Evolutionary conservation across 2,888 invertebrate genomes (phyloP).

Genomic region (Strigamia maritima): DNA sequence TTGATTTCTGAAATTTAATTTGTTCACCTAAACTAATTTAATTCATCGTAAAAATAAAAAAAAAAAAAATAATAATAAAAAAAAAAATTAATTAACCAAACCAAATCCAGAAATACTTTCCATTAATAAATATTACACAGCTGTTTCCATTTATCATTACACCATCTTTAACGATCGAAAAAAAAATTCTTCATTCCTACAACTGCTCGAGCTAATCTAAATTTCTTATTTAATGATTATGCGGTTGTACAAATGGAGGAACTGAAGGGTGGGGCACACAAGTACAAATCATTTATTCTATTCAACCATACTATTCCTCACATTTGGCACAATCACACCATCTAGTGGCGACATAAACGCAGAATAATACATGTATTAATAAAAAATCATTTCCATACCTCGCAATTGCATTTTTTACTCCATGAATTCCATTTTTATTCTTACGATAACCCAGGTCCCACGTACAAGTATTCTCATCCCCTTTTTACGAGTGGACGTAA

Average conservation of each 20-base stretch:
- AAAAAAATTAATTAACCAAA: background rate
- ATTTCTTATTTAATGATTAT: slow-evolving; percentile 31
- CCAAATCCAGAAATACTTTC: background rate
- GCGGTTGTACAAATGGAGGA: slow-evolving; percentile 19
- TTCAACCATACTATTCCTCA: background rate
- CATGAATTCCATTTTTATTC: slow-evolving; percentile 5
- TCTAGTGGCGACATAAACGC: slow-evolving; percentile 7
- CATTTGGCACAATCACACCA: slow-evolving; percentile 25
- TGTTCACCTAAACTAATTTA: too few species aligned
- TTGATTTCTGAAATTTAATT: too few species aligned
- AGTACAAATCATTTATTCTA: slow-evolving; percentile 18
- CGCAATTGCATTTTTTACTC: background rate
- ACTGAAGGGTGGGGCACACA: background rate
- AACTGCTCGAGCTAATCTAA: slow-evolving; percentile 17
- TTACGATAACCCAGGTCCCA: background rate
- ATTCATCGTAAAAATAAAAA: too few species aligned
- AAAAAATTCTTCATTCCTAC: background rate
- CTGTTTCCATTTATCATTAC: slow-evolving; percentile 20
- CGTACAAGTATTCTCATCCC: slow-evolving; percentile 20
- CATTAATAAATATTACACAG: slow-evolving; percentile 14
- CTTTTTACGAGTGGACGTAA: slow-evolving; percentile 30
- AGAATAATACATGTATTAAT: background rate
- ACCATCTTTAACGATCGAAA: background rate
- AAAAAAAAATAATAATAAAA: too few species aligned
- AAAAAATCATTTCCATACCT: slow-evolving; percentile 17